phyloP scores from a whole-genome alignment of 2,888 invertebrate genomes.

The Protophormia terraenovae region DNA sequence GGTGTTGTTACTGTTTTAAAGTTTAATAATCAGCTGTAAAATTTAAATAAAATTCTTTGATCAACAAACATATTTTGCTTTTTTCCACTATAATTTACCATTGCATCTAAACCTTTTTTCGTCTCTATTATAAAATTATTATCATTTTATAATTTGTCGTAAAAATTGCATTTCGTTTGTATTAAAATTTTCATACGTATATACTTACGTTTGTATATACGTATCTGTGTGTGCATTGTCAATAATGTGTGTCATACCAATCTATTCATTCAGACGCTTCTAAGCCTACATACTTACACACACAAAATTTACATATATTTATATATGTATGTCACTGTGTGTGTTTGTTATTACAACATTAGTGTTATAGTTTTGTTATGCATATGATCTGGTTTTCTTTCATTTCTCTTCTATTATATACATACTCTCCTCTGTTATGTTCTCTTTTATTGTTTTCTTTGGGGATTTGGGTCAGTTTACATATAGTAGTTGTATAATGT shows the following conservation, averaged over 20 bases:
- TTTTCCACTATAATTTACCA: neutral
- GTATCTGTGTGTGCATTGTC: neutral
- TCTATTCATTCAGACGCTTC: neutral
- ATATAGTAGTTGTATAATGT: neutral
- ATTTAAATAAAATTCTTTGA: conserved; percentile 17
- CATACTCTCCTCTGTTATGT: neutral
- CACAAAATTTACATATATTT: neutral
- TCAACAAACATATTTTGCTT: neutral
- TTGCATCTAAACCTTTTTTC: neutral
- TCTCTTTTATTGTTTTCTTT: conserved; percentile 58
- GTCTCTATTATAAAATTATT: conserved; percentile 28
- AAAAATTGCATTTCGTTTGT: conserved; percentile 11
- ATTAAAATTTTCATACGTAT: conserved; percentile 6
- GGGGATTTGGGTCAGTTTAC: conserved; percentile 68
- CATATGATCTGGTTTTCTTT: conserved; percentile 41
- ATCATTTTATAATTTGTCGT: neutral
- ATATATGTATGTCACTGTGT: neutral
- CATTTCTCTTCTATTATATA: neutral
- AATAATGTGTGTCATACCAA: conserved; percentile 46
- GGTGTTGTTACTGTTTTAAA: conserved; percentile 2
- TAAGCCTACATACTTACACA: conserved; percentile 5
- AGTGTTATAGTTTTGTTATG: conserved; percentile 42
- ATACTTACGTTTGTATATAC: neutral
- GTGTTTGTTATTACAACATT: conserved; percentile 24
- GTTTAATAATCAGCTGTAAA: conserved; percentile 25